Evolutionary conservation across 2,113 vertebrate genomes (phyloP).

Genomic region (Phrynosoma blainvillii): DNA sequence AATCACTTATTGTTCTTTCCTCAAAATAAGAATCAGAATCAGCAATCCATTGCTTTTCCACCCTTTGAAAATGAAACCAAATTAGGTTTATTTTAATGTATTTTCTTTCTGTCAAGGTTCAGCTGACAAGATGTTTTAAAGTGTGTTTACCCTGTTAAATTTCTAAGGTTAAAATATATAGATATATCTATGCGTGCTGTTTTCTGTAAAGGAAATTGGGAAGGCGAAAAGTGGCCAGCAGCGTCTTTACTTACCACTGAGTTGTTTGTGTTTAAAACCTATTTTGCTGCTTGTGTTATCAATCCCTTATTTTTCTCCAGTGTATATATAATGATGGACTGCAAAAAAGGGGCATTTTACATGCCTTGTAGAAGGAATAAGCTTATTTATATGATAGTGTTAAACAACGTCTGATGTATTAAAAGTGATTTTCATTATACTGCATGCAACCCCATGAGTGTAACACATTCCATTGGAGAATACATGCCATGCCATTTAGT

Average conservation of each 20-base stretch:
- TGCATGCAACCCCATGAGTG: slow-evolving; percentile 65
- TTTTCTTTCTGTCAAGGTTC: slow-evolving; percentile 47
- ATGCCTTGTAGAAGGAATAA: slow-evolving; percentile 77
- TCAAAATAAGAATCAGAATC: slow-evolving; percentile 24
- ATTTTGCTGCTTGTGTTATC: slow-evolving; percentile 74
- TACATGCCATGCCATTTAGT: slow-evolving; percentile 58
- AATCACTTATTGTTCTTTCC: slow-evolving; percentile 41
- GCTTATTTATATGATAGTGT: slow-evolving; percentile 77
- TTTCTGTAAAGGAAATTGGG: slow-evolving; percentile 62
- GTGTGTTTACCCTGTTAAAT: slow-evolving; percentile 64
- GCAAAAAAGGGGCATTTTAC: slow-evolving; percentile 66
- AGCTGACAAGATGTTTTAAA: slow-evolving; percentile 57
- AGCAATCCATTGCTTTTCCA: slow-evolving; percentile 40
- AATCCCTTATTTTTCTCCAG: slow-evolving; percentile 60
- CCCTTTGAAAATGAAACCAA: slow-evolving; percentile 22
- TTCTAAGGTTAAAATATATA: slow-evolving; percentile 65
- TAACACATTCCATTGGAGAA: slow-evolving; percentile 54
- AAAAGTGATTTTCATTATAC: slow-evolving; percentile 69
- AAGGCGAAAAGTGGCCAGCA: slow-evolving; percentile 60
- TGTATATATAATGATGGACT: slow-evolving; percentile 76
- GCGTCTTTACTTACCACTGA: slow-evolving; percentile 69
- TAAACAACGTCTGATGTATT: slow-evolving; percentile 65
- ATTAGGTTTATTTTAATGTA: slow-evolving; percentile 53
- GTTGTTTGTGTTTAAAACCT: slow-evolving; percentile 72
- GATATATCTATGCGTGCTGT: slow-evolving; percentile 59